Percentiles rank a stretch among this genome's conserved stretches.
Evolutionary conservation across 2,888 invertebrate species (phyloP).

Genomic region (Drosophila colorata): DNA sequence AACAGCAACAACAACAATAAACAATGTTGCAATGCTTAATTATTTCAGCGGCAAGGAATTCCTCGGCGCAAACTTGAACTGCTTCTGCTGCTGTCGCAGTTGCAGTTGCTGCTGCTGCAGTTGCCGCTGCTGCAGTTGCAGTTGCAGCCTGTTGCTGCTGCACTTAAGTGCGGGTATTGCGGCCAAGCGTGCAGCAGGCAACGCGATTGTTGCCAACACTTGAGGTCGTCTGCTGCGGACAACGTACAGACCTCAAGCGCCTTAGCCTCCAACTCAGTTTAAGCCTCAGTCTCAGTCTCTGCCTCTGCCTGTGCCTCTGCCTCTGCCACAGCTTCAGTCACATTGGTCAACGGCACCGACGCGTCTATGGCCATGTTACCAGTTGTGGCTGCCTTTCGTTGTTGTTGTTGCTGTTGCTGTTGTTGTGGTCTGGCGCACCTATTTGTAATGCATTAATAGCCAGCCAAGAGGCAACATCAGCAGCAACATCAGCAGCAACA

Average conservation of each 20-base stretch:
- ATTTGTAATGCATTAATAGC: slow-evolving; percentile 79
- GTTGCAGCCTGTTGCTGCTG: slow-evolving; percentile 43
- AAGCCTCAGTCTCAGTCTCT: slow-evolving; percentile 5
- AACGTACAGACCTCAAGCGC: slow-evolving; percentile 16
- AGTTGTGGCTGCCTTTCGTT: slow-evolving; percentile 43
- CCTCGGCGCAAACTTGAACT: slow-evolving; percentile 77
- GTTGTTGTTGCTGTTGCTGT: slow-evolving; percentile 34
- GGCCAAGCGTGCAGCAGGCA: slow-evolving; percentile 65
- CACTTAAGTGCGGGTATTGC: slow-evolving; percentile 60
- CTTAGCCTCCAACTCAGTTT: slow-evolving; percentile 17
- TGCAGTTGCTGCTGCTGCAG: slow-evolving; percentile 33
- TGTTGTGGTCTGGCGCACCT: slow-evolving; percentile 71
- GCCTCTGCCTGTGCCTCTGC: slow-evolving; percentile 1
- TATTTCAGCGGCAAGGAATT: slow-evolving; percentile 81
- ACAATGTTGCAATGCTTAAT: slow-evolving; percentile 81
- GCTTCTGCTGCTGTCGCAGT: slow-evolving; percentile 61
- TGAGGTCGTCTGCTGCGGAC: slow-evolving; percentile 70
- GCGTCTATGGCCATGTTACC: slow-evolving; percentile 71
- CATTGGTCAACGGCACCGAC: slow-evolving; percentile 78
- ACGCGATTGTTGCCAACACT: slow-evolving; percentile 75
- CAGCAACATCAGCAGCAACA: slow-evolving; percentile 28
- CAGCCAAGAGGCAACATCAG: slow-evolving; percentile 41
- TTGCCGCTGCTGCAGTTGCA: slow-evolving; percentile 32
- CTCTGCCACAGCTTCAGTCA: slow-evolving; percentile 39
- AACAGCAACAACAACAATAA: slow-evolving; percentile 61